A percentile compares a stretch with the other conserved stretches of the same genome.
Conservation (phyloP, 2,113 vertebrate genomes). For the Apaloderma vittatum region DNA sequence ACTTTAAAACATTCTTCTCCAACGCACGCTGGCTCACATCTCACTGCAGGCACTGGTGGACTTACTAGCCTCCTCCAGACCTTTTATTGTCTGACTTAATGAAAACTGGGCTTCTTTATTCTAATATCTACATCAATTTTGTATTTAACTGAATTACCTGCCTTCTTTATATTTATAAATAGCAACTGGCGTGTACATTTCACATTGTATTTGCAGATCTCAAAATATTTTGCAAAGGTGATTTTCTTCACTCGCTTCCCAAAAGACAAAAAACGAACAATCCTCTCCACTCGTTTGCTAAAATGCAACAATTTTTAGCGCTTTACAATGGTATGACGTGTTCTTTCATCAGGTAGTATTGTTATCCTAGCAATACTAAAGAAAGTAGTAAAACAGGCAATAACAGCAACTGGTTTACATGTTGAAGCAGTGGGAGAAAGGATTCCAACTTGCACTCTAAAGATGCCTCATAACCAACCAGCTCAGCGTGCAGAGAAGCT, state of each 20-base stretch:
- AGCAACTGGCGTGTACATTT: background rate
- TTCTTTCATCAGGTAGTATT: background rate
- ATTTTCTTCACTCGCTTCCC: background rate
- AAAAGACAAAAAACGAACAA: background rate
- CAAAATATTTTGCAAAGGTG: background rate
- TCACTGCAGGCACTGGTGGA: background rate
- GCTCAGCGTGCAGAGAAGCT: background rate
- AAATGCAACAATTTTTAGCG: conserved; percentile 12
- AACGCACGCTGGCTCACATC: background rate
- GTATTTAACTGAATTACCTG: background rate
- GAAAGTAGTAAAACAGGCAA: background rate
- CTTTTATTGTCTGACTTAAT: background rate
- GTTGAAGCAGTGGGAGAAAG: background rate
- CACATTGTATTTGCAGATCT: background rate
- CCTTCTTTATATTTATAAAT: background rate
- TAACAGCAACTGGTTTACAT: background rate
- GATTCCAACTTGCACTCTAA: background rate
- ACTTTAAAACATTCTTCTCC: background rate
- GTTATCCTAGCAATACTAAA: background rate
- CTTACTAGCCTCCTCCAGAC: conserved; percentile 6
- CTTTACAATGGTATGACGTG: background rate
- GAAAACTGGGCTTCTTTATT: background rate
- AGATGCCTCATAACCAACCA: background rate
- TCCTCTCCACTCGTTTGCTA: conserved; percentile 1
- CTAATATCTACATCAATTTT: background rate